Conservation (phyloP, 2,113 vertebrate genomes). For the Pygoscelis adeliae region DNA sequence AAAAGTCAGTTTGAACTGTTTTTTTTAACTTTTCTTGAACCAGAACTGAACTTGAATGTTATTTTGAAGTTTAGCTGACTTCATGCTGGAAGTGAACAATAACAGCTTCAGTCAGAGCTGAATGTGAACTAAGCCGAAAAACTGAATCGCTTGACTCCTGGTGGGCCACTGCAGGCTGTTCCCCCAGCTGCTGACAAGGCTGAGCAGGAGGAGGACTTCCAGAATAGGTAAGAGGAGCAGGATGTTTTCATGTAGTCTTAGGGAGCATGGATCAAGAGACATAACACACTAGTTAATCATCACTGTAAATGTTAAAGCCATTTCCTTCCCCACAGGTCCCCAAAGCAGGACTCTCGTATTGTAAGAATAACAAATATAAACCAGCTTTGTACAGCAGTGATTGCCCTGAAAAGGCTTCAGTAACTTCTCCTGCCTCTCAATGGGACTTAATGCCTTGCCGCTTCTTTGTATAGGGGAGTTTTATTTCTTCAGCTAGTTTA, state of each 20-base stretch:
- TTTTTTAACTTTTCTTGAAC: conserved; percentile 36
- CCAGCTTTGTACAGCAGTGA: neutral
- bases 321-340: conserved; percentile 46
- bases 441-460: neutral
- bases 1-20: neutral
- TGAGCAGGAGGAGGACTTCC: neutral
- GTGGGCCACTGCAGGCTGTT: neutral
- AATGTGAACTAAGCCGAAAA: neutral
- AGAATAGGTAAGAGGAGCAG: conserved; percentile 1
- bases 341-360: neutral
- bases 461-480: neutral
- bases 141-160: neutral
- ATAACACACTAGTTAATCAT: conserved; percentile 36
- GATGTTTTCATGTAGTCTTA: conserved; percentile 19
- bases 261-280: conserved; percentile 21
- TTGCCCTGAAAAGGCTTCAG: neutral
- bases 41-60: conserved; percentile 22
- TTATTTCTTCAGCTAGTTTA: neutral
- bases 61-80: conserved; percentile 18
- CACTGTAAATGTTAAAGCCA: conserved; percentile 44
- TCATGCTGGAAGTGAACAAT: conserved; percentile 30
- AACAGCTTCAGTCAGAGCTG: conserved; percentile 3
- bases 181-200: neutral
- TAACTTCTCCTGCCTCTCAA: neutral
- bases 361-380: conserved; percentile 51